A percentile compares a stretch with the other conserved stretches of the same genome.
These are phyloP conservation scores for Spinus olivaceus DNA, from an alignment of 2,797 vertebrate species.

Conservation along the genomic window DNA sequence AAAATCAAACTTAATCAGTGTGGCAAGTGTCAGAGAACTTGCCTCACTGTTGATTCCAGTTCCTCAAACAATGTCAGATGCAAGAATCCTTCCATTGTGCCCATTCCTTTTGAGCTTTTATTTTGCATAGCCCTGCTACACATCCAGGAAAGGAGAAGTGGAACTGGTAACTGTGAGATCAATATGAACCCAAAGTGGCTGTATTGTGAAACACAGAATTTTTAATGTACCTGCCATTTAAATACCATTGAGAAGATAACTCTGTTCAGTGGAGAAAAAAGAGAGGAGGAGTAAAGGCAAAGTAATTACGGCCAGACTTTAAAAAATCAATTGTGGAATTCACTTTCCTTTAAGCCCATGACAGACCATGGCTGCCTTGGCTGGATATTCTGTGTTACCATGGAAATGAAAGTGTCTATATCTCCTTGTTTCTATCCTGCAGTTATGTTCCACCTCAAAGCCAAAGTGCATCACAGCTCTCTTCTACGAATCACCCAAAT, in stretches of 20 bases:
- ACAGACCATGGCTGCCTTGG: background rate
- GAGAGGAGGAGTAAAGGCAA: background rate
- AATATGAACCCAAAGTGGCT: background rate
- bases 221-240: background rate
- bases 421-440: background rate
- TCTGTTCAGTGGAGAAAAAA: background rate
- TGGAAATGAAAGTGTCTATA: background rate
- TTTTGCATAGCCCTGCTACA: background rate
- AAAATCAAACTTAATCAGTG: background rate
- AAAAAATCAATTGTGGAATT: background rate
- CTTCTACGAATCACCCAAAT: background rate
- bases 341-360: background rate
- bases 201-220: background rate
- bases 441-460: background rate
- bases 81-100: background rate
- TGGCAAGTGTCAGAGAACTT: background rate
- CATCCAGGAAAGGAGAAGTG: constrained; percentile 2
- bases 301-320: background rate
- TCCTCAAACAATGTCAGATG: constrained; percentile 1
- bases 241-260: background rate
- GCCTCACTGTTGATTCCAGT: background rate
- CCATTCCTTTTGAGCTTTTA: background rate
- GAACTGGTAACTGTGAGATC: background rate
- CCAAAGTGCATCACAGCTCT: background rate
- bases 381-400: background rate